These are phyloP conservation scores for Peromyscus aztecus DNA, from an alignment of 2,797 vertebrate species.

Conservation along the genomic window DNA sequence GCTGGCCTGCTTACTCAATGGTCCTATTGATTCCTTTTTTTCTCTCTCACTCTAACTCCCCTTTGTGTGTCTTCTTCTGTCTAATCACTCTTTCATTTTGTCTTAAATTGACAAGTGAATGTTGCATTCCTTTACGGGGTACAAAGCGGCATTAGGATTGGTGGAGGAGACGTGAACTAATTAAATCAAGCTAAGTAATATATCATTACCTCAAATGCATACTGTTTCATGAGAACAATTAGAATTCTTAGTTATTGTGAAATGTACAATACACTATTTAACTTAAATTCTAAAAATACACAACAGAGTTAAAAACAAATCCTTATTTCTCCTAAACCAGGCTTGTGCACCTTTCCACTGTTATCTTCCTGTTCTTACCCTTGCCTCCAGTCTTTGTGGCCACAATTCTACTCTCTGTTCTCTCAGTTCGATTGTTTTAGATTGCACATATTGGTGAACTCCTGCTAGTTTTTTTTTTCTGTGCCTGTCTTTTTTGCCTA, in stretches of 20 bases:
- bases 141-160: neutral
- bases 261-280: neutral
- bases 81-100: neutral
- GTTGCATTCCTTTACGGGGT: neutral
- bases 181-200: neutral
- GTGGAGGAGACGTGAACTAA: neutral
- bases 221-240: neutral
- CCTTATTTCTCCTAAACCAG: neutral
- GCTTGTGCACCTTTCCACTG: neutral
- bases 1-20: neutral
- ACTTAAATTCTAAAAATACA: neutral
- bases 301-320: neutral
- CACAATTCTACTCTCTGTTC: neutral
- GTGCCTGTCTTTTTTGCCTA: neutral
- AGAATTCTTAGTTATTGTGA: neutral
- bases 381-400: neutral
- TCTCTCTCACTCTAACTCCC: too few relatives aligned
- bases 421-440: neutral
- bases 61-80: too few relatives aligned
- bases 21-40: too few relatives aligned
- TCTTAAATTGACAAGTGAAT: neutral
- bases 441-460: neutral
- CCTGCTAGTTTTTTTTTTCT: neutral
- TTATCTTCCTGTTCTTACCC: neutral
- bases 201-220: neutral